phyloP scores from a whole-genome alignment of 2,113 vertebrate species.

The Caranx ignobilis region DNA sequence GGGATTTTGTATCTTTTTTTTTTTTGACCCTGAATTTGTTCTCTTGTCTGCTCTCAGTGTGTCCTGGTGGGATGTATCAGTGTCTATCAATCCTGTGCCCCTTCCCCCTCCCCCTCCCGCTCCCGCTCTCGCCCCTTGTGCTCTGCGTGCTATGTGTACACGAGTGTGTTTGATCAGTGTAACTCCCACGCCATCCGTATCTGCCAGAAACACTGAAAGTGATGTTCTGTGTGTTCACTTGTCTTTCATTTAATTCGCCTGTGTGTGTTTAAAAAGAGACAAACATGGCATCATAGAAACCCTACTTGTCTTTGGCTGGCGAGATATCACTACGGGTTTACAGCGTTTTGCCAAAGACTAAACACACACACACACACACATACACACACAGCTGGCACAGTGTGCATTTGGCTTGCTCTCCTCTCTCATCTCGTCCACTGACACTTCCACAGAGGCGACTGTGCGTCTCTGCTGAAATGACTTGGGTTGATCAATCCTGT shows the following conservation, averaged over 20 bases:
- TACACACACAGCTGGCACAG: slow-evolving; percentile 56
- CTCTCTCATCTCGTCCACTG: slow-evolving; percentile 57
- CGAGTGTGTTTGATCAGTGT: slow-evolving; percentile 53
- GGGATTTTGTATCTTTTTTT: neutral
- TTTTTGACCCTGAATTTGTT: neutral
- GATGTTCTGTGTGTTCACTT: slow-evolving; percentile 59
- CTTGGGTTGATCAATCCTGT: slow-evolving; percentile 32
- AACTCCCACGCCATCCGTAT: slow-evolving; percentile 3
- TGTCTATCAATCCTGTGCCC: slow-evolving; percentile 9
- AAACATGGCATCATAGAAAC: slow-evolving; percentile 63
- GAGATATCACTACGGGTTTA: slow-evolving; percentile 27
- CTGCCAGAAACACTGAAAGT: slow-evolving; percentile 63
- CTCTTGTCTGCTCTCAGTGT: neutral
- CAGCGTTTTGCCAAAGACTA: slow-evolving; percentile 44
- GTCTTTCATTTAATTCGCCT: slow-evolving; percentile 62
- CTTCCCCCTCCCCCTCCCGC: neutral
- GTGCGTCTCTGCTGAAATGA: slow-evolving; percentile 42
- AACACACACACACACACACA: slow-evolving; percentile 27
- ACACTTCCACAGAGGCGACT: slow-evolving; percentile 47
- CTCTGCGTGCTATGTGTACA: slow-evolving; percentile 9
- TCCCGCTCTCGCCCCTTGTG: too few relatives aligned
- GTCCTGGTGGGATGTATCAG: slow-evolving; percentile 7
- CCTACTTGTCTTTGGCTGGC: slow-evolving; percentile 64
- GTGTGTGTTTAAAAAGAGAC: slow-evolving; percentile 56
- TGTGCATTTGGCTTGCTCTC: slow-evolving; percentile 47